Conservation (phyloP, 2,797 vertebrate species). For the Dryobates pubescens region DNA sequence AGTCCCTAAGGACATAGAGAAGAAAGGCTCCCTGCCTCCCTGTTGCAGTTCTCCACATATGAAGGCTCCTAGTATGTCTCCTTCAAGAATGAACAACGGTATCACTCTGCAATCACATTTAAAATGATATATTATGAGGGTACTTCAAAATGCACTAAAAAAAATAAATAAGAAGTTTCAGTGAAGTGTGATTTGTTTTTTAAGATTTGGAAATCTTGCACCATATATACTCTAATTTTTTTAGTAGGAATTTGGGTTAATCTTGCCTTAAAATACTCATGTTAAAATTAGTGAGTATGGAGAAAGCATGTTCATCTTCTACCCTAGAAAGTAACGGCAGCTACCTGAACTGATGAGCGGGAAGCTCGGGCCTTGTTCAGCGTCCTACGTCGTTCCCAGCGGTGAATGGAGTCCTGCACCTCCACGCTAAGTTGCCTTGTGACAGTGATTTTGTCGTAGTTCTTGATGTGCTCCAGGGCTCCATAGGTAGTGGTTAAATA, state of each 20-base stretch:
- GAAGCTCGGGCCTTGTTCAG: slow-evolving; percentile 88
- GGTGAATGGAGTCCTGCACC: slow-evolving; percentile 96
- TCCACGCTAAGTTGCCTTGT: slow-evolving; percentile 92
- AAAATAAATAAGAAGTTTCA: neutral
- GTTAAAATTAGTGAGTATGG: neutral
- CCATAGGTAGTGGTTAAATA: slow-evolving; percentile 97
- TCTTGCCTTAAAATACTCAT: neutral
- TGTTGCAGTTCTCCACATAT: accelerated
- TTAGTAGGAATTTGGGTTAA: neutral
- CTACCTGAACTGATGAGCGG: slow-evolving; percentile 87
- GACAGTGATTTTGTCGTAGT: slow-evolving; percentile 91
- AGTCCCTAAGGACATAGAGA: neutral
- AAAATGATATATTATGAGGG: neutral
- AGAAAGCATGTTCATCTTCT: neutral
- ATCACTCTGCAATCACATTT: neutral
- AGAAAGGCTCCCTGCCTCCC: neutral
- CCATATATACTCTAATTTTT: accelerated
- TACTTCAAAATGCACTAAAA: neutral
- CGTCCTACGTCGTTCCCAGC: slow-evolving; percentile 94
- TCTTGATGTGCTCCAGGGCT: slow-evolving; percentile 94
- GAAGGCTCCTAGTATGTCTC: neutral
- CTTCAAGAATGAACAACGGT: neutral
- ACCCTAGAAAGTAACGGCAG: neutral
- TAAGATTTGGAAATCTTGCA: neutral
- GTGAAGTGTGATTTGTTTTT: accelerated